A percentile compares a stretch with the other conserved stretches of the same genome.
Conservation (phyloP, 1,140 invertebrate genomes). For the Cydia splendana region DNA sequence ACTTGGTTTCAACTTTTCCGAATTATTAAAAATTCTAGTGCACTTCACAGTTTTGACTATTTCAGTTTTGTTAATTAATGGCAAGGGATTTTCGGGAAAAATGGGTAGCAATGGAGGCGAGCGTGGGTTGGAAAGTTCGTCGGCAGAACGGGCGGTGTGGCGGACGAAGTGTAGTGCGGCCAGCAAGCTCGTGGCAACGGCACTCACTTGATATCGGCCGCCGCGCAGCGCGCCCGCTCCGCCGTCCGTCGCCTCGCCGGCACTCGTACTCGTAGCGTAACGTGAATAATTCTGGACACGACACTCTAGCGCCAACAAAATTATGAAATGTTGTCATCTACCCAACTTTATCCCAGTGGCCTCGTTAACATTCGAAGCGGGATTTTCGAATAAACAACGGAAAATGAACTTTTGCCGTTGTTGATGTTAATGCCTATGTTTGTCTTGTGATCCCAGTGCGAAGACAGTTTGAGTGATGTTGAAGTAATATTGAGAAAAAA, state of each 20-base stretch:
- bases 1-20: neutral
- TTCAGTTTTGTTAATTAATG: neutral
- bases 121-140: neutral
- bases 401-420: constrained; percentile 27
- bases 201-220: constrained; percentile 57
- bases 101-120: neutral
- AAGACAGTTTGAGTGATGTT: constrained; percentile 31
- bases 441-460: constrained; percentile 23
- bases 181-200: constrained; percentile 1
- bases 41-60: neutral
- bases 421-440: constrained; percentile 24
- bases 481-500: constrained; percentile 10
- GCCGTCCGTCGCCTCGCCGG: neutral
- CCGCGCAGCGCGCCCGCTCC: constrained; percentile 49
- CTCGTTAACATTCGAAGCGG: constrained; percentile 23
- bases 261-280: neutral
- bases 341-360: constrained; percentile 27
- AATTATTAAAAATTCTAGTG: neutral
- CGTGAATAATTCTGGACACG: constrained; percentile 35
- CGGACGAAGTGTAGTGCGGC: constrained; percentile 1
- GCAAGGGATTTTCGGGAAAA: neutral
- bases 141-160: constrained; percentile 27
- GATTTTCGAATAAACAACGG: constrained; percentile 21
- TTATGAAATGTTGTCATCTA: constrained; percentile 34
- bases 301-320: constrained; percentile 29